Evolutionary conservation across 2,888 invertebrate genomes (phyloP).

Genomic region (Fragum fragum): DNA sequence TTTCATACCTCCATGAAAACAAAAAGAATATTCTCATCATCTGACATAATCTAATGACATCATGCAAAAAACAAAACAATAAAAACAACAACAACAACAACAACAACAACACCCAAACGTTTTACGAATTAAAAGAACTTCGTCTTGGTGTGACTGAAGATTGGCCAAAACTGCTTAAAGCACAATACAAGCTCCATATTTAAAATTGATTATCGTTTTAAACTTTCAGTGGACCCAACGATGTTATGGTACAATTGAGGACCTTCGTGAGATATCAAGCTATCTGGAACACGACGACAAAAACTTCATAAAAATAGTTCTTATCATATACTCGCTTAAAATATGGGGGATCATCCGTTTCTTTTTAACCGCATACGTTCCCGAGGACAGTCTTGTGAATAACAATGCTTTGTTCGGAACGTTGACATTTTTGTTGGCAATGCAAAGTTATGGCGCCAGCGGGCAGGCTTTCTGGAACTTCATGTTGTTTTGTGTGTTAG

Average conservation of each 20-base stretch:
- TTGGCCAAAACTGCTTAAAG: too few species aligned
- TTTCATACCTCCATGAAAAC: too few species aligned
- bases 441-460: slow-evolving; percentile 65
- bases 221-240: not conserved
- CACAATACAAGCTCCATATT: too few species aligned
- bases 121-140: too few species aligned
- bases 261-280: not conserved
- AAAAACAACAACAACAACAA: too few species aligned
- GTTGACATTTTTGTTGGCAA: slow-evolving; percentile 37
- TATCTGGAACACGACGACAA: slow-evolving; percentile 50
- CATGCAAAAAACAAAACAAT: too few species aligned
- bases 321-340: slow-evolving; percentile 50
- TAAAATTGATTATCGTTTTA: too few species aligned
- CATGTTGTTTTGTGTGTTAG: slow-evolving; percentile 55
- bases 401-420: slow-evolving; percentile 3
- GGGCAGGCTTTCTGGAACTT: slow-evolving; percentile 67
- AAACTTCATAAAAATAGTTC: slow-evolving; percentile 48
- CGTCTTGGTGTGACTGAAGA: too few species aligned
- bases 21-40: too few species aligned
- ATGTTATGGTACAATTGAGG: not conserved
- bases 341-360: slow-evolving; percentile 61
- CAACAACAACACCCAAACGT: too few species aligned
- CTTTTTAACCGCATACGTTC: slow-evolving; percentile 46
- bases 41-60: too few species aligned
- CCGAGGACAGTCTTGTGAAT: slow-evolving; percentile 2